Conservation (phyloP, 2,797 vertebrate genomes). For the Paedocypris micromegethes region DNA sequence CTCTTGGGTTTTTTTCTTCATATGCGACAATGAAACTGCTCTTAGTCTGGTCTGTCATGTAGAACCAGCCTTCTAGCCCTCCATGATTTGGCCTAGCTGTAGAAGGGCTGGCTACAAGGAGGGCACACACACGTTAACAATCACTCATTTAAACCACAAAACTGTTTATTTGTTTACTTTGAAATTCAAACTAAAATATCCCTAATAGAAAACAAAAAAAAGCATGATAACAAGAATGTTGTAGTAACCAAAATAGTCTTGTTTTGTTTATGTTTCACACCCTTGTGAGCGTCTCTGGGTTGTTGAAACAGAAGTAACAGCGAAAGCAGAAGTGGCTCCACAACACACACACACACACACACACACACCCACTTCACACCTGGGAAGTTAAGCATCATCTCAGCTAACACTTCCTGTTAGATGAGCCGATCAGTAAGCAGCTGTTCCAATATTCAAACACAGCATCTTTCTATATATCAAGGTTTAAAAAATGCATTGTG, state of each 20-base stretch:
- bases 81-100: too few species aligned
- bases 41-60: too few species aligned
- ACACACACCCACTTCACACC: slow-evolving; percentile 25
- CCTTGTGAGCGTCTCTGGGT: slow-evolving; percentile 54
- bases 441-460: background rate
- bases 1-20: too few species aligned
- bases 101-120: too few species aligned
- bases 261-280: slow-evolving; percentile 49
- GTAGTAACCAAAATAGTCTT: slow-evolving; percentile 17
- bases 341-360: slow-evolving; percentile 31
- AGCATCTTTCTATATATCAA: background rate
- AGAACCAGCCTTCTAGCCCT: too few species aligned
- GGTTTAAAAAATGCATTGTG: background rate
- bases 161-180: background rate
- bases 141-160: too few species aligned
- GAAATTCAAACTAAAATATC: background rate
- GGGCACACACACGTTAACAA: too few species aligned
- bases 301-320: slow-evolving; percentile 63
- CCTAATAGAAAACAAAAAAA: too few species aligned
- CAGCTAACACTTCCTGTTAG: background rate
- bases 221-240: too few species aligned
- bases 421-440: background rate
- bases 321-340: slow-evolving; percentile 66
- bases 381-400: slow-evolving; percentile 12
- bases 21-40: too few species aligned